phyloP scores from a whole-genome alignment of 1,140 invertebrate genomes.

The Ephestia elutella region DNA sequence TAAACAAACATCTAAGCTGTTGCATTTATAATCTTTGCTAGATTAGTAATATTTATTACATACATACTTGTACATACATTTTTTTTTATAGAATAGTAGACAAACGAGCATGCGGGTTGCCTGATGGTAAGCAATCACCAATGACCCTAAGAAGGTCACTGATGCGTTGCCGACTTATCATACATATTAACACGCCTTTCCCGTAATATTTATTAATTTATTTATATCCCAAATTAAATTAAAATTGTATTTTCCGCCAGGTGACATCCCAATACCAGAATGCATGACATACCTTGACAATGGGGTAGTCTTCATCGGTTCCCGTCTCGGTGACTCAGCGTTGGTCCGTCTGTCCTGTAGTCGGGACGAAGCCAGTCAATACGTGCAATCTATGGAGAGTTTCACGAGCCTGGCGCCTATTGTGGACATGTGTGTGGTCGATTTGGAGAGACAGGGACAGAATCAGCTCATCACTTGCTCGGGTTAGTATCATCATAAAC shows the following conservation, averaged over 20 bases:
- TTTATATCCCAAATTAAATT: too few relatives aligned
- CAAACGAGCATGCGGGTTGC: too few relatives aligned
- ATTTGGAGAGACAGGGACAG: slow-evolving; percentile 96
- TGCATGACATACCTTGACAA: slow-evolving; percentile 99
- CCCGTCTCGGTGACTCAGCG: slow-evolving; percentile 96
- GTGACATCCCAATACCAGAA: slow-evolving; percentile 97
- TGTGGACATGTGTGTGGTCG: slow-evolving; percentile 97
- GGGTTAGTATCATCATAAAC: slow-evolving; percentile 72
- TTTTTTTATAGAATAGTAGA: too few relatives aligned
- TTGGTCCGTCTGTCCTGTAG: slow-evolving; percentile 92
- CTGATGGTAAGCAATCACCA: too few relatives aligned
- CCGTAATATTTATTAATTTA: too few relatives aligned
- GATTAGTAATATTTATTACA: too few relatives aligned
- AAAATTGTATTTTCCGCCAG: slow-evolving; percentile 35
- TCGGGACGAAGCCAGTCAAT: slow-evolving; percentile 89
- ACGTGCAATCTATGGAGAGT: slow-evolving; percentile 95
- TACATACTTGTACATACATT: too few relatives aligned
- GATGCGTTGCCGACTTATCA: too few relatives aligned
- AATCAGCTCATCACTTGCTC: slow-evolving; percentile 99
- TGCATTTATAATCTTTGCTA: too few relatives aligned
- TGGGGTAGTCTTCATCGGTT: slow-evolving; percentile 98
- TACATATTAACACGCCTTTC: too few relatives aligned
- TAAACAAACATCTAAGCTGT: too few relatives aligned
- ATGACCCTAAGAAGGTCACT: too few relatives aligned
- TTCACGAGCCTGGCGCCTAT: slow-evolving; percentile 98